Conservation (phyloP, 2,113 vertebrate species). For the Sceloporus tristichus region DNA sequence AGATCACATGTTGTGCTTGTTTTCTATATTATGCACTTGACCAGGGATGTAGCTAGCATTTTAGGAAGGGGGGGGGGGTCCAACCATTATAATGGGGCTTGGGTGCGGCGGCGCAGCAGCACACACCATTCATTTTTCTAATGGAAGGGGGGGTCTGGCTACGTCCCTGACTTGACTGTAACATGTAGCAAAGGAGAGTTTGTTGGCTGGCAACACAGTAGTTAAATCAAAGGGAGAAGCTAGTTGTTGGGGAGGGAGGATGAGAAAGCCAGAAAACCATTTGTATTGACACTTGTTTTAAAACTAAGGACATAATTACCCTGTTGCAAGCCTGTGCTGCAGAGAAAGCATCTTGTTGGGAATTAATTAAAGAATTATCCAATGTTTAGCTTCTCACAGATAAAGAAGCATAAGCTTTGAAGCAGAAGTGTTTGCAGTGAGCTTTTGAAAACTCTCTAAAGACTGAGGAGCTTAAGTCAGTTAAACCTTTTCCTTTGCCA, state of each 20-base stretch:
- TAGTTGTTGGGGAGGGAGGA: conserved; percentile 40
- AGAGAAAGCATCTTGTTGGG: conserved; percentile 50
- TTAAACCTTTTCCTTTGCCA: conserved; percentile 61
- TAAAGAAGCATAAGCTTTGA: conserved; percentile 60
- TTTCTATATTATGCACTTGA: neutral
- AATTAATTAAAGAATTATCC: conserved; percentile 69
- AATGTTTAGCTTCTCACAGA: conserved; percentile 56
- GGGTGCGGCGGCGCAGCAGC: too few species aligned
- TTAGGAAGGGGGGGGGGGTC: too few species aligned
- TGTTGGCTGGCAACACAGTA: conserved; percentile 9
- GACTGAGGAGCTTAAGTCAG: conserved; percentile 54
- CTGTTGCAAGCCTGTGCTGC: conserved; percentile 44
- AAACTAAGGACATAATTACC: conserved; percentile 54
- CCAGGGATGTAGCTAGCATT: too few species aligned
- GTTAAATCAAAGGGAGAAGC: conserved; percentile 29
- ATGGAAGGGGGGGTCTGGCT: too few species aligned
- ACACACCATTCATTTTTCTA: too few species aligned
- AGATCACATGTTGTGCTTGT: neutral
- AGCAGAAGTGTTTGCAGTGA: conserved; percentile 59
- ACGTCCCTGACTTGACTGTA: neutral
- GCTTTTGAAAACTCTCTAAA: conserved; percentile 65
- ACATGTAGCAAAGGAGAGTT: neutral
- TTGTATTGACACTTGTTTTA: conserved; percentile 60
- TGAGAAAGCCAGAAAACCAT: conserved; percentile 51
- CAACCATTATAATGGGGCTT: too few species aligned